phyloP scores from a whole-genome alignment of 2,888 invertebrate species.

The Drosophila longiperda region DNA sequence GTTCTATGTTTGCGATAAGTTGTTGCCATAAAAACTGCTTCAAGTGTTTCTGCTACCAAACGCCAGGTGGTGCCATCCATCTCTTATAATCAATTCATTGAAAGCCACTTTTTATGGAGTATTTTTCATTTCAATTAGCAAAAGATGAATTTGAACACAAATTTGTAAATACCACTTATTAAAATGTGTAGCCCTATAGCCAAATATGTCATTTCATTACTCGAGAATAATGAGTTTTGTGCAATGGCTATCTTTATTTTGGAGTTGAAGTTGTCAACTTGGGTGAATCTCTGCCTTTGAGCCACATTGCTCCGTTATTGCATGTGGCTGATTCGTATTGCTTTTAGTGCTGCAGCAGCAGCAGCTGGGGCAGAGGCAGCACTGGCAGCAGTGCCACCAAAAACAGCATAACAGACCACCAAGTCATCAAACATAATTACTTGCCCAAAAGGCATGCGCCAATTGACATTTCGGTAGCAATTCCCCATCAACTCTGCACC shows the following conservation, averaged over 20 bases:
- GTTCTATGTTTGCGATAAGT: background rate
- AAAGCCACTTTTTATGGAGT: background rate
- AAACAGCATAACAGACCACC: slow-evolving; percentile 26
- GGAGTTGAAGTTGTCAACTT: slow-evolving; percentile 1
- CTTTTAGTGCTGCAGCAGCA: slow-evolving; percentile 20
- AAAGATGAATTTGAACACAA: background rate
- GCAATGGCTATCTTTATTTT: slow-evolving; percentile 4
- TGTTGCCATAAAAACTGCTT: slow-evolving; percentile 18
- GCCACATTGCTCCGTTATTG: slow-evolving; percentile 13
- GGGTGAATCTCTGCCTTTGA: background rate
- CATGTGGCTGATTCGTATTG: slow-evolving; percentile 36
- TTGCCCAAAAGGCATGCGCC: slow-evolving; percentile 74
- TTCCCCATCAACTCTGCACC: background rate
- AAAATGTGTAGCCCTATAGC: background rate
- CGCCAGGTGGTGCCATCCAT: slow-evolving; percentile 4
- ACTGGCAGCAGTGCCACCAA: background rate
- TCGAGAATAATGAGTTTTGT: background rate
- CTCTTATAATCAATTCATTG: background rate
- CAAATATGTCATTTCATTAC: background rate
- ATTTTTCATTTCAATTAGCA: background rate
- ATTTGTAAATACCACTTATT: background rate
- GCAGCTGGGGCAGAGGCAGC: background rate
- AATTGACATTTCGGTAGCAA: slow-evolving; percentile 68
- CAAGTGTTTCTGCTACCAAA: background rate
- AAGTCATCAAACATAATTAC: slow-evolving; percentile 77